Conservation (phyloP, 1,140 invertebrate species). For the Drosophila quadrilineata region DNA sequence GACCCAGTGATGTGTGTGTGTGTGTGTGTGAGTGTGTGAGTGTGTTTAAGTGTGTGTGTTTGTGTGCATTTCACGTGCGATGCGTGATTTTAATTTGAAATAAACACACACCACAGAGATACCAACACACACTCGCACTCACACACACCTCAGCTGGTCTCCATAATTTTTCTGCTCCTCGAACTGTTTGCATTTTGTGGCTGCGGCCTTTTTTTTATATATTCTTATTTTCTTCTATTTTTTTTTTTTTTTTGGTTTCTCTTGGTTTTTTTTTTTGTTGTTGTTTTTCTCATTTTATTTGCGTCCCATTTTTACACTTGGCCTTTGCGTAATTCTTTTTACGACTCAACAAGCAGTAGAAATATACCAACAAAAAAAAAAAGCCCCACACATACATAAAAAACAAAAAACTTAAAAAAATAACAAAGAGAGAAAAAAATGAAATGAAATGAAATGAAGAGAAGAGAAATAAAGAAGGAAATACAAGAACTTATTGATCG, state of each 20-base stretch:
- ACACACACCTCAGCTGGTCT: constrained; percentile 19
- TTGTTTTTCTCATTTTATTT: constrained; percentile 53
- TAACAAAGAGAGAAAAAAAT: neutral
- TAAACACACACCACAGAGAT: constrained; percentile 32
- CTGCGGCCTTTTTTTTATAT: no score
- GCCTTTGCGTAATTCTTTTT: constrained; percentile 70
- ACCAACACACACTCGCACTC: neutral
- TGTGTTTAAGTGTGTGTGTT: constrained; percentile 1
- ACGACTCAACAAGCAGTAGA: constrained; percentile 73
- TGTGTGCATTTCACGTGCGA: constrained; percentile 57
- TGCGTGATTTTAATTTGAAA: constrained; percentile 79
- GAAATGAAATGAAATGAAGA: constrained; percentile 27
- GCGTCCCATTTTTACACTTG: constrained; percentile 32
- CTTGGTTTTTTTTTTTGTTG: constrained; percentile 30
- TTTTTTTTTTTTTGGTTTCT: constrained; percentile 8
- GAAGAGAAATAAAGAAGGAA: constrained; percentile 31
- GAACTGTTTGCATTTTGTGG: constrained; percentile 30
- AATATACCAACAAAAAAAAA: constrained; percentile 35
- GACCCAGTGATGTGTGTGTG: constrained; percentile 48
- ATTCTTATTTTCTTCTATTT: constrained; percentile 50
- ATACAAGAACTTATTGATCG: constrained; percentile 63
- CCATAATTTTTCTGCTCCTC: no score
- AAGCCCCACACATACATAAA: no score
- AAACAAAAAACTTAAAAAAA: constrained; percentile 5
- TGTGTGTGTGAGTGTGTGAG: constrained; percentile 12